Evolutionary conservation across 2,888 invertebrate genomes (phyloP), one percentile per base, ranked within the genome.

Genomic region (Lasioglossum pauxillum): DNA sequence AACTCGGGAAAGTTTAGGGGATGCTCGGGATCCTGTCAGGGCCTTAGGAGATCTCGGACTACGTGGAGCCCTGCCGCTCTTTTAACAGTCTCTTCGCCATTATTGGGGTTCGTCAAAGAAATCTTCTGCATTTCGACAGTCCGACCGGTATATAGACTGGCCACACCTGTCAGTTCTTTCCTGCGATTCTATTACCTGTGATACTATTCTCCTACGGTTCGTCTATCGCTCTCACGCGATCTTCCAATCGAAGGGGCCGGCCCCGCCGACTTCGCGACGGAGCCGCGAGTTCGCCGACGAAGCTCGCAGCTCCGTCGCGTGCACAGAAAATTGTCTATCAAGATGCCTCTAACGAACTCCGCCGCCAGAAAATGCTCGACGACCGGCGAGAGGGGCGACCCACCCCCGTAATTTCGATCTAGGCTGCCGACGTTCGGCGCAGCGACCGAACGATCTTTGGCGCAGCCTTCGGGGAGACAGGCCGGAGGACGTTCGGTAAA

Each of bases 201-300:
- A 35, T 49, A 10, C 10, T 41, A 57, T 53, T 78, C 53, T 57
- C 57, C n/a, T n/a, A n/a, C 12, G 10, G 57, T n/a, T 57, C 16
- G 27, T 12, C 57, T 77, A 78, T 49, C 83, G 49, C 75, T 35
- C n/a, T 75, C 71, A n/a, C 83, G 71, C 83, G 83, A 83, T 76
- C 71, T 72, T 76, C 31, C 46, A 49, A 83, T 83, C 78, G 49
- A 23, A 64, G n/a, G 38, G 23, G 31, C 60, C 69, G 75, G 31
- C 46, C 67, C 67, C 67, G 44, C n/a, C 16, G 23, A 49, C 53
- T 60, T 64, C 53, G 31, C 73, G 81, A 75, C 75, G 31, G n/a
- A 69, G 49, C 57, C 77, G 67, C 41, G 46, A 38, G 19, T 74
- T 69, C 44, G 44, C 44, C 44, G 44, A 44, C 44, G 44, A 44